Conservation (phyloP, 2,797 vertebrate species). For the Myoxocephalus aenaeus region DNA sequence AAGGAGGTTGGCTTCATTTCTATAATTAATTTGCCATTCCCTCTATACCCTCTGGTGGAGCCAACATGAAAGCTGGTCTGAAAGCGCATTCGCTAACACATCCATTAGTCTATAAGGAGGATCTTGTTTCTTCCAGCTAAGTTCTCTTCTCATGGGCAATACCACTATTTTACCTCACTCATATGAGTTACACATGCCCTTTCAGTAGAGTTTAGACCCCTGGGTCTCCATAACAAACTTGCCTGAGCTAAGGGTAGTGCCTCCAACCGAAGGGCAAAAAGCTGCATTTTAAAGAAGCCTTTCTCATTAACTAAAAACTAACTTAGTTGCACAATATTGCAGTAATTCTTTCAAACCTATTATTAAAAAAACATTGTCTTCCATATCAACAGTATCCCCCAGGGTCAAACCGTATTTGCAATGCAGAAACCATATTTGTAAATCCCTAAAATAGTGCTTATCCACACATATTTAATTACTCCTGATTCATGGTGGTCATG, state of each 20-base stretch:
- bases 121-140: conserved; percentile 82
- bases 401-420: conserved; percentile 56
- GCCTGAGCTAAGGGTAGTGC: conserved; percentile 59
- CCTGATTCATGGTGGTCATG: conserved; percentile 73
- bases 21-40: conserved; percentile 85
- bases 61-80: conserved; percentile 85
- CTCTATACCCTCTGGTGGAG: conserved; percentile 82
- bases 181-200: conserved; percentile 71
- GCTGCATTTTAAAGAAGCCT: conserved; percentile 61
- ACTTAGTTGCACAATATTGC: conserved; percentile 30
- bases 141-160: conserved; percentile 75
- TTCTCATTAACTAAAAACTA: conserved; percentile 65
- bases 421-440: conserved; percentile 57
- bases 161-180: conserved; percentile 62
- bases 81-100: conserved; percentile 77
- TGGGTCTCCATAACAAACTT: conserved; percentile 67
- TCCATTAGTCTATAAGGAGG: conserved; percentile 83
- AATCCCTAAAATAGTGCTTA: conserved; percentile 69
- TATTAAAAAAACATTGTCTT: conserved; percentile 25
- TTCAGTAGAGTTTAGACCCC: conserved; percentile 69
- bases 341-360: conserved; percentile 13
- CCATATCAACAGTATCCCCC: conserved; percentile 32
- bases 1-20: conserved; percentile 80
- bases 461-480: conserved; percentile 76
- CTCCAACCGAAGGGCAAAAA: conserved; percentile 71